Conservation (phyloP, 2,113 vertebrate species). For the Nannospalax galili region DNA sequence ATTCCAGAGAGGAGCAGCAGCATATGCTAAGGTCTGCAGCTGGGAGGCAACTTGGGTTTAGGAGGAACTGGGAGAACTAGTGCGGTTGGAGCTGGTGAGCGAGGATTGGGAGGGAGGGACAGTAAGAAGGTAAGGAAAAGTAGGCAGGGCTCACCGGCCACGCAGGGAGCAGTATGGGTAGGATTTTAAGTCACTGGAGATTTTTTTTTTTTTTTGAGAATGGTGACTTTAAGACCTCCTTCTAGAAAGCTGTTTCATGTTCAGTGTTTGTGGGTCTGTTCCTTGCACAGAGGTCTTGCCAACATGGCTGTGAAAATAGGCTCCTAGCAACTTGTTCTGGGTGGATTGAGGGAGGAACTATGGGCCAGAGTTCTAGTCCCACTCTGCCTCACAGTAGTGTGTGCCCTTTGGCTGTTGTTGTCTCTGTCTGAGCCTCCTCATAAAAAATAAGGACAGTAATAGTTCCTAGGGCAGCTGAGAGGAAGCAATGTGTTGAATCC, state of each 20-base stretch:
- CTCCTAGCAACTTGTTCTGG: background rate
- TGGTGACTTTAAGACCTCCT: background rate
- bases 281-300: background rate
- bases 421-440: background rate
- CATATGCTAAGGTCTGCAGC: background rate
- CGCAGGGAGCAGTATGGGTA: rapidly evolving
- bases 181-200: background rate
- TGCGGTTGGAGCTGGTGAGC: background rate
- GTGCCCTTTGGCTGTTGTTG: background rate
- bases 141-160: too few relatives aligned
- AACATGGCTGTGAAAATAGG: background rate
- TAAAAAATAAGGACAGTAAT: background rate
- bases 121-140: background rate
- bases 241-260: background rate
- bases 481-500: background rate
- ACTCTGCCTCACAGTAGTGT: background rate
- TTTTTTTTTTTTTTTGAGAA: background rate
- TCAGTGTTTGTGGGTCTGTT: background rate
- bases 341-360: background rate
- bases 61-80: background rate
- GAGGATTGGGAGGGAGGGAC: too few relatives aligned
- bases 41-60: background rate
- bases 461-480: background rate
- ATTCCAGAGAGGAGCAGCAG: background rate
- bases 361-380: background rate